Percentiles rank a stretch among this genome's conserved stretches.
Conservation (phyloP, 2,113 vertebrate species). For the Myrmophylax atrothorax region DNA sequence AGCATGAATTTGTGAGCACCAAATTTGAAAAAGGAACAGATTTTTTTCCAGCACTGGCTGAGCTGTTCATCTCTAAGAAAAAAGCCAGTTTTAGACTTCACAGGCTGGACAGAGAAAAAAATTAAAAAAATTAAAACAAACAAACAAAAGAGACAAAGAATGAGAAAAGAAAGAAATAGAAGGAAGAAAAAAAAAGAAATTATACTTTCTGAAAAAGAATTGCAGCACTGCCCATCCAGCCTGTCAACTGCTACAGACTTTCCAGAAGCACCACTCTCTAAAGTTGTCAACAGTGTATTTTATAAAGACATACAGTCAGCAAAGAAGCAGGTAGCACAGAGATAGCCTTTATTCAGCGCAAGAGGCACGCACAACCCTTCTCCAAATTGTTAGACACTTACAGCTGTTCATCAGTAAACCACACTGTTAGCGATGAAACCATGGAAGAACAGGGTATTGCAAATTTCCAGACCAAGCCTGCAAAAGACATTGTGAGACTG, state of each 20-base stretch:
- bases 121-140: too few relatives aligned
- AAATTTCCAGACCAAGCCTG: conserved; percentile 46
- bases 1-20: background rate
- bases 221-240: background rate
- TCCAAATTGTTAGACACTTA: conserved; percentile 14
- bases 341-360: background rate
- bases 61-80: background rate
- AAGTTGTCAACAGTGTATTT: conserved; percentile 52
- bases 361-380: background rate
- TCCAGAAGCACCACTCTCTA: conserved; percentile 54
- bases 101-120: fast-evolving
- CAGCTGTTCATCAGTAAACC: background rate
- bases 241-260: background rate
- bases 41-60: background rate
- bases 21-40: background rate
- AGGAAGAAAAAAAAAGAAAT: background rate
- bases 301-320: background rate
- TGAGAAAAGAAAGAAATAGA: fast-evolving
- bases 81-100: background rate
- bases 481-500: conserved; percentile 45
- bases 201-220: conserved; percentile 3
- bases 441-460: conserved; percentile 20
- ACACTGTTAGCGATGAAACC: background rate
- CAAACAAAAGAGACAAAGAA: fast-evolving
- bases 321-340: background rate